A percentile compares a stretch with the other conserved stretches of the same genome.
Conservation (phyloP, 2,888 invertebrate genomes). For the Phaonia tiefii region DNA sequence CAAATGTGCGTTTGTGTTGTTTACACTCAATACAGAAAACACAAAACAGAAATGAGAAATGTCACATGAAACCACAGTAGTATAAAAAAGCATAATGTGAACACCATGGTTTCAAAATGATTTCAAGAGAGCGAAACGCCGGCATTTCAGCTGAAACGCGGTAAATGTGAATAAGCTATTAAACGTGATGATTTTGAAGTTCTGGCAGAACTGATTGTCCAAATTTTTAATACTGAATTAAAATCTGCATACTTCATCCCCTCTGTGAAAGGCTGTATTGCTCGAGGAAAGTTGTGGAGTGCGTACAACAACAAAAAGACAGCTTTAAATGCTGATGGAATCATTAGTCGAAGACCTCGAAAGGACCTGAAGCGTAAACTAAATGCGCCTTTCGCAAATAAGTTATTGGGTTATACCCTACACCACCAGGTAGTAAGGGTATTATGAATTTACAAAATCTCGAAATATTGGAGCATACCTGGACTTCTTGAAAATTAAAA, state of each 20-base stretch:
- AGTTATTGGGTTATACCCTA: slow-evolving; percentile 18
- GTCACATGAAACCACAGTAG: too few relatives aligned
- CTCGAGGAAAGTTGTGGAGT: slow-evolving; percentile 17
- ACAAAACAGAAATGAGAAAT: too few relatives aligned
- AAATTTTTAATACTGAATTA: slow-evolving; percentile 5
- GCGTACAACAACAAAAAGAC: slow-evolving; percentile 26
- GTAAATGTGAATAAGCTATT: too few relatives aligned
- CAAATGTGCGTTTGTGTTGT: too few relatives aligned
- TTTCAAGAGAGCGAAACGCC: too few relatives aligned
- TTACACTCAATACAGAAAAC: too few relatives aligned
- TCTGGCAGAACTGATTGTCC: slow-evolving; percentile 9
- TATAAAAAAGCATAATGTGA: too few relatives aligned
- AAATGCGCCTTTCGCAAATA: neutral
- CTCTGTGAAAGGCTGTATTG: neutral
- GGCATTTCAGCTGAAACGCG: too few relatives aligned
- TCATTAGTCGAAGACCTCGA: slow-evolving; percentile 9
- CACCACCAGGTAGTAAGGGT: too few relatives aligned
- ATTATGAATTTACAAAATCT: slow-evolving; percentile 1
- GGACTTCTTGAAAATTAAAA: neutral
- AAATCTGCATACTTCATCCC: neutral
- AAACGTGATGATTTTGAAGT: neutral
- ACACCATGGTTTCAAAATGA: too few relatives aligned
- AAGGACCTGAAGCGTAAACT: slow-evolving; percentile 3
- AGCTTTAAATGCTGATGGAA: neutral
- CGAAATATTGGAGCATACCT: neutral